Conservation (phyloP, 2,113 vertebrate genomes). For the Zapus hudsonius region DNA sequence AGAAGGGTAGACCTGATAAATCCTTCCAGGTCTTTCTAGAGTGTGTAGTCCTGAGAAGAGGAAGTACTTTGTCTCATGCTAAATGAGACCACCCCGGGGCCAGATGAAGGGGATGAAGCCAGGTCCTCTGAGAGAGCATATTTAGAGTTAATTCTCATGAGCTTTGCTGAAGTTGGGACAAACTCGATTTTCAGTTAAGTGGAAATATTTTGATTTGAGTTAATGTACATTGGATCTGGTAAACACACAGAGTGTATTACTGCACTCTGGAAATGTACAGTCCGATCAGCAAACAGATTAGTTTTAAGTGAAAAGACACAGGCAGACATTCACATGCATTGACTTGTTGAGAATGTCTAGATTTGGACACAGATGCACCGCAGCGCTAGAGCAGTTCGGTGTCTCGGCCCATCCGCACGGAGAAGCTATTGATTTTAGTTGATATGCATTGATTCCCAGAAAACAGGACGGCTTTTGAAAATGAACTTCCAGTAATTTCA, state of each 20-base stretch:
- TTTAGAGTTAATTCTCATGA: neutral
- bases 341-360: constrained; percentile 79
- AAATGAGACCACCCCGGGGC: neutral
- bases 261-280: constrained; percentile 48
- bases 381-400: constrained; percentile 77
- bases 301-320: constrained; percentile 78
- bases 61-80: neutral
- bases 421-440: constrained; percentile 86
- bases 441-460: constrained; percentile 87
- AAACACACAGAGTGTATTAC: constrained; percentile 66
- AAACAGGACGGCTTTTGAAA: constrained; percentile 86
- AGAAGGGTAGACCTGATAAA: neutral
- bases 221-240: constrained; percentile 65
- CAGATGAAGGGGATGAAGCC: neutral
- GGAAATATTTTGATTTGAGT: constrained; percentile 76
- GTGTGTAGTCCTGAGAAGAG: neutral
- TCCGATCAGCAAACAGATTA: constrained; percentile 74
- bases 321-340: constrained; percentile 80
- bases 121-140: neutral
- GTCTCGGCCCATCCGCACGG: constrained; percentile 82
- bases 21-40: neutral
- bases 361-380: constrained; percentile 78
- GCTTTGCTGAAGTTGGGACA: constrained; percentile 43
- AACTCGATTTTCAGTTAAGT: constrained; percentile 67
- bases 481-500: constrained; percentile 86